phyloP scores from a whole-genome alignment of 2,113 vertebrate species.

The Podilymbus podiceps region DNA sequence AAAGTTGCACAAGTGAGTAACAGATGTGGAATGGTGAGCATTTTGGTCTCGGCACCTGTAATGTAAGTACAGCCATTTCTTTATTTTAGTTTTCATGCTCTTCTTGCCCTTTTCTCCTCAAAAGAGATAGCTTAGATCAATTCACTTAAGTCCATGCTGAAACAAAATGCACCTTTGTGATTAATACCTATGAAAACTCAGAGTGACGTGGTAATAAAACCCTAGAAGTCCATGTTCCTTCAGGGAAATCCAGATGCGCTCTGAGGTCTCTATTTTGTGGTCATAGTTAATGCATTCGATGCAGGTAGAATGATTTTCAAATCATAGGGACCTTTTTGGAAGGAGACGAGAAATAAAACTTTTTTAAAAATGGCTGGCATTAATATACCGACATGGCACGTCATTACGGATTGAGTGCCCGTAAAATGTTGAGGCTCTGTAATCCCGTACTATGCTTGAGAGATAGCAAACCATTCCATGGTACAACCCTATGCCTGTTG shows the following conservation, averaged over 20 bases:
- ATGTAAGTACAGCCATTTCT: background rate
- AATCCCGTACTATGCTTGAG: background rate
- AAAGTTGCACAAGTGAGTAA: background rate
- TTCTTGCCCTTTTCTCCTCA: background rate
- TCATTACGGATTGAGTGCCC: background rate
- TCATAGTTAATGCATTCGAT: conserved; percentile 38
- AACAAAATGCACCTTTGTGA: conserved; percentile 60
- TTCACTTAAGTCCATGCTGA: conserved; percentile 24
- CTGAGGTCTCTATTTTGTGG: conserved; percentile 33
- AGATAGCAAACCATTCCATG: background rate
- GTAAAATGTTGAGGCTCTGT: background rate
- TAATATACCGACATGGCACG: too few relatives aligned
- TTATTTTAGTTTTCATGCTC: background rate
- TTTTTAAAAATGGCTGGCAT: background rate
- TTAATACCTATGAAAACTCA: conserved; percentile 69
- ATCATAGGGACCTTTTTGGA: background rate
- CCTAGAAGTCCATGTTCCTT: conserved; percentile 39
- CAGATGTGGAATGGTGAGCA: background rate
- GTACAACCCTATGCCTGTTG: background rate
- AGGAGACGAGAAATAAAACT: background rate
- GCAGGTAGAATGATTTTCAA: conserved; percentile 58
- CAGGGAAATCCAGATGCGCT: conserved; percentile 68
- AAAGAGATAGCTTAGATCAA: conserved; percentile 17
- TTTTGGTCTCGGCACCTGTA: background rate
- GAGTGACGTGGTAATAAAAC: conserved; percentile 69